Evolutionary conservation across 1,140 invertebrate species (phyloP), one percentile per base, ranked within the genome.

Genomic region (Microplitis mediator): DNA sequence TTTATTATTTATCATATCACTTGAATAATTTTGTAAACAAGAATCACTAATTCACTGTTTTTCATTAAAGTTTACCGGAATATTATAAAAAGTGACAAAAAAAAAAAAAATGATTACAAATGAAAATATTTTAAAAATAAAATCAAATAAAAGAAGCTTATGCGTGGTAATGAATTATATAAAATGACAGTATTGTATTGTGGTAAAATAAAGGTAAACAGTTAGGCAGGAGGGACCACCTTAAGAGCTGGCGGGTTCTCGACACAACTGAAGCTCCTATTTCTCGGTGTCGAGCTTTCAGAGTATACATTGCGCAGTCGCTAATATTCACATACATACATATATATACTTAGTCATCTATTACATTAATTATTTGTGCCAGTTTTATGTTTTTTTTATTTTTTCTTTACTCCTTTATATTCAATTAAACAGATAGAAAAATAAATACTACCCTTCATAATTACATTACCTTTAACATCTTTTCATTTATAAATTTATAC

Each of bases 241-340:
- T 34, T 64, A 35, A 39, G 14, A 64, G 35, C 62, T 34, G 36
- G 16, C 62, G 62, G 62, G 34, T 36, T 36, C 35, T 64, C 32
- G 62, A 64, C 62, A 34, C 62, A 23, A 64, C 62, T 64, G 62
- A 64, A 35, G 62, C 11, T 64, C 32, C 32, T 45, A n/a, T 61
- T 31, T 61, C 34, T 39, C 62, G 36, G 14, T 35, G 62, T 36
- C 62, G 62, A 64, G 62, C 35, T 36, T 36, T n/a, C 34, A 23
- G 45, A 36, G 36, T 64, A 16, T 39, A n/a, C 34, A n/a, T 8
- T 35, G 62, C 62, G 62, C 62, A 64, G 62, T 39, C 62, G 62
- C 62, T 45, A 45, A 64, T 56, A 5, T 56, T 56, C 52, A 14
- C 16, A 16, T 23, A 23, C 16, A 16, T 23, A 23, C 36, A 64